Evolutionary conservation across 2,797 vertebrate genomes (phyloP).

Genomic region (Poecilia velifera): DNA sequence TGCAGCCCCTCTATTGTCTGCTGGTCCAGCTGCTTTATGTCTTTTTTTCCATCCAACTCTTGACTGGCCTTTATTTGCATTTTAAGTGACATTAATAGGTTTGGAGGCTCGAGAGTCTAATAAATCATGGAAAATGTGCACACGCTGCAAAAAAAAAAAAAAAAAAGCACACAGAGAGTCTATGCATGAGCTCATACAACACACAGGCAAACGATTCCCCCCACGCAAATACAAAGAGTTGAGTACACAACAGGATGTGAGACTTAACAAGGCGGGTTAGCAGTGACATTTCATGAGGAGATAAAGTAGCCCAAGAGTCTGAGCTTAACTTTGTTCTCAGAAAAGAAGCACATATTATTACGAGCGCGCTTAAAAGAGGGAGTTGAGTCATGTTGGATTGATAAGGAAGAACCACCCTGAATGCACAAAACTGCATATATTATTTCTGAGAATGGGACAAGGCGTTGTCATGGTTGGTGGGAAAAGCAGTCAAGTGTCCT

Average conservation of each 20-base stretch:
- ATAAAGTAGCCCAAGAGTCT: slow-evolving; percentile 30
- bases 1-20: slow-evolving; percentile 58
- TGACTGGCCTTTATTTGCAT: slow-evolving; percentile 77
- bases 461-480: slow-evolving; percentile 1
- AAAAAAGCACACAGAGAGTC: slow-evolving; percentile 36
- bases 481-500: slow-evolving; percentile 37
- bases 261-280: slow-evolving; percentile 32
- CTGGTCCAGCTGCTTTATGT: slow-evolving; percentile 65
- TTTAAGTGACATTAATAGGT: slow-evolving; percentile 76
- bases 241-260: neutral
- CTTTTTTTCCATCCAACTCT: slow-evolving; percentile 50
- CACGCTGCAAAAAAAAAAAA: slow-evolving; percentile 53
- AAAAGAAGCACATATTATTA: slow-evolving; percentile 29
- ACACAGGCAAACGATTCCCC: slow-evolving; percentile 20
- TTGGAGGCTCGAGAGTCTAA: slow-evolving; percentile 56
- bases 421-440: neutral
- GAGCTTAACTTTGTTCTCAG: slow-evolving; percentile 20
- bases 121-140: slow-evolving; percentile 67
- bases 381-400: slow-evolving; percentile 20
- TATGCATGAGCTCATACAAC: slow-evolving; percentile 21
- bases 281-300: slow-evolving; percentile 20
- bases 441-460: neutral
- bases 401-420: slow-evolving; percentile 6
- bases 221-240: slow-evolving; percentile 5
- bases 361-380: neutral